Base-by-base conservation (phyloP, 1,140 invertebrate species). In the Pinna nobilis region DNA sequence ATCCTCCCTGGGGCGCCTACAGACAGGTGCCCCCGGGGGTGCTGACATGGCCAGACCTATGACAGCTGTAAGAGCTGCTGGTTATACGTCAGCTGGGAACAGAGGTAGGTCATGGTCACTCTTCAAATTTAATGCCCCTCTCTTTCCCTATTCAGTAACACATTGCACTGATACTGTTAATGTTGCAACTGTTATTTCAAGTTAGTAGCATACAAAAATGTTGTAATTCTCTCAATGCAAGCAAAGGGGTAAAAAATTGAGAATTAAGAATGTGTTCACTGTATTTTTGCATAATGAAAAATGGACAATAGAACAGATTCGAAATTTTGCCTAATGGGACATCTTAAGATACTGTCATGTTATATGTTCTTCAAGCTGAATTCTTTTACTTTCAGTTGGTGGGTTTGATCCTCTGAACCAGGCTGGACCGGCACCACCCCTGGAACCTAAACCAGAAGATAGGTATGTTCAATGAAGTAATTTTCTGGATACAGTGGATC, bases 41-140 rank as follows among this genome's bases (percentile, higher is more conserved):
- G 63, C 80, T 76, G 86, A 77, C 18, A 81, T 88, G 20, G 89
- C 92, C 41, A 91, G 97, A 70, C 97, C 97, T 11, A 96, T 98
- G 92, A 99, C 98, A 13, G 97, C 97, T 25, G 95, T 98, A n/a
- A 91, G 95, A 68, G 97, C 95, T 13, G 97, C 96, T 47, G 97
- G 98, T 3, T 99, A 97, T 86, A 97, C 95, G 3, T 95, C 95
- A 25, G 92, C 92, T 70, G 89, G 90, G 25, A 79, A 78, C 49
- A 83, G 84, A 85, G 82, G 84, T 85, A 66, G 57, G 32, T 64
- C 23, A 53, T 23, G 15, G 6, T 30, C n/a, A n/a, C n/a, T n/a
- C n/a, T n/a, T n/a, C n/a, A n/a, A n/a, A n/a, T n/a, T n/a, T n/a
- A n/a, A n/a, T n/a, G n/a, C n/a, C n/a, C n/a, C n/a, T n/a, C n/a